phyloP scores from a whole-genome alignment of 2,797 vertebrate genomes.

The Sitta carolinensis region DNA sequence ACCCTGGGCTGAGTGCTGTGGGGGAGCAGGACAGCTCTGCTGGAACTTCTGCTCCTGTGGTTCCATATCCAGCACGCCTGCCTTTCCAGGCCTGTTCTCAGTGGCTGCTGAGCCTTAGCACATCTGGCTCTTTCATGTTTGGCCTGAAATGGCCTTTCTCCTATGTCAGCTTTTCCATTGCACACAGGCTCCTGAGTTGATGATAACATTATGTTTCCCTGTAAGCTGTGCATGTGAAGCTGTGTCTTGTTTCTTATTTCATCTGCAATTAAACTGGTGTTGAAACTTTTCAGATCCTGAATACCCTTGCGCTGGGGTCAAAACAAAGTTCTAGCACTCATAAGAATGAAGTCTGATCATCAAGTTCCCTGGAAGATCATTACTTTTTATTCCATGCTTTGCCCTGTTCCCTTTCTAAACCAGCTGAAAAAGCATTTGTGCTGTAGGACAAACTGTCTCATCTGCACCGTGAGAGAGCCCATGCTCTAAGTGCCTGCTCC shows the following conservation, averaged over 20 bases:
- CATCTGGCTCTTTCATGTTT: conserved; percentile 23
- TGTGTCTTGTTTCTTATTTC: neutral
- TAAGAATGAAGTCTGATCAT: neutral
- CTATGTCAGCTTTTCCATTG: neutral
- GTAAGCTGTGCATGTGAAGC: neutral
- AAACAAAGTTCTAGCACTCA: neutral
- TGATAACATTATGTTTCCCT: neutral
- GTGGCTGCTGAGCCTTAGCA: neutral
- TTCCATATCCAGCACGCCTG: fast-evolving
- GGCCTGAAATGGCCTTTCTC: conserved; percentile 27
- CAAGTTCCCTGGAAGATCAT: neutral
- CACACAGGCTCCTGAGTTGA: neutral
- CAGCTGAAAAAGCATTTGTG: neutral
- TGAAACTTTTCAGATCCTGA: neutral
- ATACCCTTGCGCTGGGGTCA: neutral
- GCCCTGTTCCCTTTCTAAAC: neutral
- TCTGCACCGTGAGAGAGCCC: neutral
- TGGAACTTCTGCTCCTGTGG: neutral
- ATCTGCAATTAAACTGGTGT: neutral
- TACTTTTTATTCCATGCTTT: neutral
- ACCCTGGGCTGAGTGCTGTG: fast-evolving
- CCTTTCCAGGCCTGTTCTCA: neutral
- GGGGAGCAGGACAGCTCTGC: neutral
- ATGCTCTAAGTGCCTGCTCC: neutral
- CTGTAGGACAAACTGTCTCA: neutral